Conservation (phyloP, 2,888 invertebrate species). For the Sphaerophoria taeniata region DNA sequence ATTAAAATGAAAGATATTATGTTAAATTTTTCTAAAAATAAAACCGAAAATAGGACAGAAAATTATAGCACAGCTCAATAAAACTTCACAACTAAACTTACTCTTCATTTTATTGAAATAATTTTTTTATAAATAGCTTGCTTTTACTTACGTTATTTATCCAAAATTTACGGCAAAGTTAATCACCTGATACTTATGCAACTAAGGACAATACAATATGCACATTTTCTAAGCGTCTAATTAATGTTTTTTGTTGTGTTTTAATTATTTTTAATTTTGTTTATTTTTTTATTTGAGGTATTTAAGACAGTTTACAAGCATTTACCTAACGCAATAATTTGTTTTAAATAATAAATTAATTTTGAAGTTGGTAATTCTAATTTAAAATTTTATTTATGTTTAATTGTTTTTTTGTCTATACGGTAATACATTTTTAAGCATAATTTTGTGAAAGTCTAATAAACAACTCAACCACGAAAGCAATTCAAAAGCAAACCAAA, state of each 20-base stretch:
- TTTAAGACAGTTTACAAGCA: slow-evolving; percentile 69
- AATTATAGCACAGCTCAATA: slow-evolving; percentile 40
- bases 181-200: slow-evolving; percentile 65
- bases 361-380: slow-evolving; percentile 18
- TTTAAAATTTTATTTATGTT: slow-evolving; percentile 15
- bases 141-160: slow-evolving; percentile 62
- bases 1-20: neutral
- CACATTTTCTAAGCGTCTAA: slow-evolving; percentile 71
- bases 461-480: slow-evolving; percentile 31
- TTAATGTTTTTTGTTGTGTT: slow-evolving; percentile 34
- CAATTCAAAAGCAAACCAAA: slow-evolving; percentile 38
- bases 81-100: slow-evolving; percentile 53
- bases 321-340: slow-evolving; percentile 50
- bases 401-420: slow-evolving; percentile 3
- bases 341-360: neutral
- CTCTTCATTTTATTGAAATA: slow-evolving; percentile 33
- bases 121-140: neutral
- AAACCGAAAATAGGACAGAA: slow-evolving; percentile 3
- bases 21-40: neutral
- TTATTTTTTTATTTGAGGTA: slow-evolving; percentile 50
- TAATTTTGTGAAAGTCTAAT: slow-evolving; percentile 22
- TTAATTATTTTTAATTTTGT: slow-evolving; percentile 24
- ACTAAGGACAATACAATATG: slow-evolving; percentile 72
- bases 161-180: slow-evolving; percentile 41
- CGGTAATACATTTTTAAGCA: slow-evolving; percentile 43